Evolutionary conservation across 2,888 invertebrate species (phyloP).

Genomic region (Apodemia zela): DNA sequence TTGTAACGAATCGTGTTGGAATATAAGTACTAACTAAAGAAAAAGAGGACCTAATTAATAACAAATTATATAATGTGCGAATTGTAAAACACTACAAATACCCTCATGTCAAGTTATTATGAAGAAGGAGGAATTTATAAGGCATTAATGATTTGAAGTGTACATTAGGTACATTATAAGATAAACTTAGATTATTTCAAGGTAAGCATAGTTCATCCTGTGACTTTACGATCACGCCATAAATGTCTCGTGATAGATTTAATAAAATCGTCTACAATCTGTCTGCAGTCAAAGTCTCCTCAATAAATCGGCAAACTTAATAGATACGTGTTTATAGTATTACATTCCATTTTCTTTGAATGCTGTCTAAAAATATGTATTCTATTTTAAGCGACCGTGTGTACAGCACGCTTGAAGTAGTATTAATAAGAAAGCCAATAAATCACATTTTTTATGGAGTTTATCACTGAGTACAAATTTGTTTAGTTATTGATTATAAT

Average conservation of each 20-base stretch:
- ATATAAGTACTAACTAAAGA: too few relatives aligned
- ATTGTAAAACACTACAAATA: too few relatives aligned
- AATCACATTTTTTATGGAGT: constrained; percentile 45
- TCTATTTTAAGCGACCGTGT: constrained; percentile 34
- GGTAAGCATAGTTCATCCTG: background rate
- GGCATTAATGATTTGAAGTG: too few relatives aligned
- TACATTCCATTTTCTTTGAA: background rate
- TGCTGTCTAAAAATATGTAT: constrained; percentile 22
- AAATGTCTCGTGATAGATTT: background rate
- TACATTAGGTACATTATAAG: background rate
- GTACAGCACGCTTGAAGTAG: constrained; percentile 39
- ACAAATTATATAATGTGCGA: too few relatives aligned
- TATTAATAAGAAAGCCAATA: constrained; percentile 52
- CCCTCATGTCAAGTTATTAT: too few relatives aligned
- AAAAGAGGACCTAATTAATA: too few relatives aligned
- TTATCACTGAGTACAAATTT: constrained; percentile 20
- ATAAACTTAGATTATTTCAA: too few relatives aligned
- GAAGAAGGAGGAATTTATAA: too few relatives aligned
- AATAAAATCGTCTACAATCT: background rate
- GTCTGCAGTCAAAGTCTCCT: background rate
- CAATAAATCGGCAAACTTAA: constrained; percentile 9
- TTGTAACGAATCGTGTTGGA: too few relatives aligned
- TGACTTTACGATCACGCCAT: background rate
- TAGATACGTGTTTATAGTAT: background rate
- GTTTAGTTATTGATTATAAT: constrained; percentile 8